Evolutionary conservation across 2,888 invertebrate species (phyloP).

Genomic region (Drosophila hamatofila): DNA sequence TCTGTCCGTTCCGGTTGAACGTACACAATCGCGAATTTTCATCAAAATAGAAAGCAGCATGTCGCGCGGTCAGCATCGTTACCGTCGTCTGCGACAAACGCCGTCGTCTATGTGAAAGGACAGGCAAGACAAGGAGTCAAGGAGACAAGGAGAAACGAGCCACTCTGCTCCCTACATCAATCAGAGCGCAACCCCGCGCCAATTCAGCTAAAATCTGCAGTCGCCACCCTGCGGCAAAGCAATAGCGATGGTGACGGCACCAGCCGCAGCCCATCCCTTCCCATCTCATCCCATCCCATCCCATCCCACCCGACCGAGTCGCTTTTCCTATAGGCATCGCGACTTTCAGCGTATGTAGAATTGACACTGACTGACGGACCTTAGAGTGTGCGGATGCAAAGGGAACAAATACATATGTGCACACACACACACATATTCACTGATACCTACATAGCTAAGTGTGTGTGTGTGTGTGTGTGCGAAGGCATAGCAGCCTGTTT

Average conservation of each 20-base stretch:
- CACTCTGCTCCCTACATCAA: constrained; percentile 59
- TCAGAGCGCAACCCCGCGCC: constrained; percentile 68
- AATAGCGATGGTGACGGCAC: constrained; percentile 35
- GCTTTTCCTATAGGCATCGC: constrained; percentile 51
- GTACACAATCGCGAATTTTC: constrained; percentile 79
- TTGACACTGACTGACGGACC: constrained; percentile 70
- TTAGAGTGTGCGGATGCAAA: constrained; percentile 56
- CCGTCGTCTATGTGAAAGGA: constrained; percentile 64
- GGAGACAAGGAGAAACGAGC: constrained; percentile 56
- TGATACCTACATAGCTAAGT: background rate
- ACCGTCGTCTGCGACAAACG: constrained; percentile 56
- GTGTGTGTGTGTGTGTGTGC: constrained; percentile 15
- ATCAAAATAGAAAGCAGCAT: constrained; percentile 74
- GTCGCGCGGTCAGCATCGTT: constrained; percentile 60
- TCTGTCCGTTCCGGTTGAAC: constrained; percentile 70
- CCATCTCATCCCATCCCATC: constrained; percentile 22
- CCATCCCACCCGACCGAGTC: constrained; percentile 3
- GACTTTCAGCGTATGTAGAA: constrained; percentile 64
- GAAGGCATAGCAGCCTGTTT: constrained; percentile 43
- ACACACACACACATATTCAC: background rate
- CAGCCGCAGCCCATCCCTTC: constrained; percentile 39
- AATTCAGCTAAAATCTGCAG: constrained; percentile 67
- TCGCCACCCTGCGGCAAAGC: constrained; percentile 67
- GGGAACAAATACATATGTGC: constrained; percentile 26
- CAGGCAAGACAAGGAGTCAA: constrained; percentile 53